Percentiles rank a stretch among this genome's conserved stretches.
Conservation (phyloP, 2,797 vertebrate species). For the Alosa sapidissima region DNA sequence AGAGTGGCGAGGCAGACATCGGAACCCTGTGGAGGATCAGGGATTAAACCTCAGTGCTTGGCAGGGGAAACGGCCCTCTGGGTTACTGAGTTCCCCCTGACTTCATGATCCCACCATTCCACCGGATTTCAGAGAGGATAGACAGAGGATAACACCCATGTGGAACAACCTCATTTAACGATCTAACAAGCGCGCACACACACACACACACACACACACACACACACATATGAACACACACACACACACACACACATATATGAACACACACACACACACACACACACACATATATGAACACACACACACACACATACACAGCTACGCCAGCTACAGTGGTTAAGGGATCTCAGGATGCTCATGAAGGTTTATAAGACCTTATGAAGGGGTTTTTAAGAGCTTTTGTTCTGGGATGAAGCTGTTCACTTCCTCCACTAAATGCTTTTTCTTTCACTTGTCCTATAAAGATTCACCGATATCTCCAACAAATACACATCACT, state of each 20-base stretch:
- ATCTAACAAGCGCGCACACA: not conserved
- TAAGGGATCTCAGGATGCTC: not conserved
- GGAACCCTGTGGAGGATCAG: not conserved
- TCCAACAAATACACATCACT: not conserved
- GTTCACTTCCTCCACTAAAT: not conserved
- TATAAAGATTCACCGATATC: not conserved
- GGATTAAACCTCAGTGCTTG: not conserved
- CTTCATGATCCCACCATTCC: not conserved
- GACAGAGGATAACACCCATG: not conserved
- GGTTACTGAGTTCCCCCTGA: not conserved
- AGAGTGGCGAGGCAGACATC: not conserved
- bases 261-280: not conserved
- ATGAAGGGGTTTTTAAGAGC: not conserved
- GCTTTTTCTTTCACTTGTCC: not conserved
- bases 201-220: not conserved
- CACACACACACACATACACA: not conserved
- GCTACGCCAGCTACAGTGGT: not conserved
- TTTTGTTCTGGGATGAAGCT: not conserved
- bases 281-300: conserved; percentile 10
- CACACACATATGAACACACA: not conserved
- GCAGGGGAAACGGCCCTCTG: not conserved
- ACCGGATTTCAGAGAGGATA: conserved; percentile 4
- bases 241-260: not conserved
- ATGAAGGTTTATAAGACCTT: not conserved
- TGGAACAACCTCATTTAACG: not conserved